Percentiles rank a stretch among this genome's conserved stretches.
Conservation (phyloP, 2,113 vertebrate genomes). For the Dicrurus megarhynchus region DNA sequence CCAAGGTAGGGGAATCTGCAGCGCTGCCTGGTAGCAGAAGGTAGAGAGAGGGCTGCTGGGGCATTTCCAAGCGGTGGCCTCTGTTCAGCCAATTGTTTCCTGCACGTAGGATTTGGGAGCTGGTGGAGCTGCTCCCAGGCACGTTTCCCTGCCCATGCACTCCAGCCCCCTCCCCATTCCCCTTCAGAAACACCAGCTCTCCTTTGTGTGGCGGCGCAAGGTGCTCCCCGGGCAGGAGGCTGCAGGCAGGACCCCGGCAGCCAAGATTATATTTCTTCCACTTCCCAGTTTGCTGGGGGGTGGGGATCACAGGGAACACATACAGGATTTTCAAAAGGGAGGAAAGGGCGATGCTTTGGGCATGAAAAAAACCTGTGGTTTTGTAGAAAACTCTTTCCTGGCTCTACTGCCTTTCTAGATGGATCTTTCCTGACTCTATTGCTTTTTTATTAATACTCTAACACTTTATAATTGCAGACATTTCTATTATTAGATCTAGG, state of each 20-base stretch:
- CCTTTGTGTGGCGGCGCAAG: neutral
- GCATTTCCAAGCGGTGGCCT: neutral
- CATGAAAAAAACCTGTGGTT: neutral
- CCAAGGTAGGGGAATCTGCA: neutral
- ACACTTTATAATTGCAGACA: neutral
- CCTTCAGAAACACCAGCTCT: neutral
- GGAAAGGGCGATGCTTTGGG: neutral
- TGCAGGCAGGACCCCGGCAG: neutral
- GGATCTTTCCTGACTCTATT: neutral
- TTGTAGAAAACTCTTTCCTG: neutral
- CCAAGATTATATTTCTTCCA: neutral
- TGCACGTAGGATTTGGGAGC: neutral
- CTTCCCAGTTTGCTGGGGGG: neutral
- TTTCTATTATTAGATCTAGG: neutral
- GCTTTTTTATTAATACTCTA: neutral
- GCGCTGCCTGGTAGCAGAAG: neutral
- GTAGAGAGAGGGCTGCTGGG: neutral
- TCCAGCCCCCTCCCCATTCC: neutral
- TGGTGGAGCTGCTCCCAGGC: conserved; percentile 48
- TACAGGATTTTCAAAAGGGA: neutral
- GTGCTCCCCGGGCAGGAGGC: neutral
- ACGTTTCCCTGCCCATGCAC: neutral
- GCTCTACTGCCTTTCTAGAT: neutral
- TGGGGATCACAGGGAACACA: neutral
- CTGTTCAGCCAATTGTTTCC: conserved; percentile 38